Evolutionary conservation across 2,113 vertebrate genomes (phyloP).

Genomic region (Amphiprion ocellaris): DNA sequence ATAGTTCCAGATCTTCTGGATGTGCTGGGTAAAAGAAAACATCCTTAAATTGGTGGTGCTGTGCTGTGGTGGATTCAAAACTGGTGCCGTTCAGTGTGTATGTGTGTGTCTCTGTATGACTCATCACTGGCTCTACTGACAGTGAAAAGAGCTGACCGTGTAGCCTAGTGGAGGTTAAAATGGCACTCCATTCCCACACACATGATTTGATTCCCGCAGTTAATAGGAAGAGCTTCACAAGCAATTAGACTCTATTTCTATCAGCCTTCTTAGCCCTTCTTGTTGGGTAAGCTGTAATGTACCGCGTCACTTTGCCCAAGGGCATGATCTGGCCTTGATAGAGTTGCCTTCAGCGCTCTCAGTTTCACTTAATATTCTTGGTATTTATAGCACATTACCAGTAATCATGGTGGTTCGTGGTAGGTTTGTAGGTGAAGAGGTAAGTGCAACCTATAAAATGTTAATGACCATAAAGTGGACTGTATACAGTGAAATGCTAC

Average conservation of each 20-base stretch:
- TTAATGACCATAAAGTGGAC: neutral
- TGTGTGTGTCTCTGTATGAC: constrained; percentile 28
- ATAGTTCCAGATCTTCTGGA: neutral
- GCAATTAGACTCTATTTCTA: constrained; percentile 65
- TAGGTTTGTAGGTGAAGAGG: constrained; percentile 1
- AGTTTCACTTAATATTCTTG: constrained; percentile 40
- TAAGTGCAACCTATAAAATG: neutral
- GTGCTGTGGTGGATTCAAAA: neutral
- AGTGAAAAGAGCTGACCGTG: constrained; percentile 16
- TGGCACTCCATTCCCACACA: constrained; percentile 60
- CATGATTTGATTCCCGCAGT: constrained; percentile 60
- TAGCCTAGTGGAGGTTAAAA: constrained; percentile 61
- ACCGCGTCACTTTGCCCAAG: constrained; percentile 61
- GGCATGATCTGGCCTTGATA: constrained; percentile 60
- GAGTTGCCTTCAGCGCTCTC: constrained; percentile 46
- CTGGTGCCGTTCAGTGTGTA: neutral
- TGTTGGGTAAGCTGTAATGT: constrained; percentile 57
- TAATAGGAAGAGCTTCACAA: constrained; percentile 61
- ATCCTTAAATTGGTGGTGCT: neutral
- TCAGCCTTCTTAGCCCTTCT: constrained; percentile 40
- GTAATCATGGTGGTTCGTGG: constrained; percentile 15
- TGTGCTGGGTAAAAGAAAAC: neutral
- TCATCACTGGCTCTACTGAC: constrained; percentile 40
- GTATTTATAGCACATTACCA: constrained; percentile 20
- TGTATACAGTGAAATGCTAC: neutral